phyloP scores from a whole-genome alignment of 2,888 invertebrate species.

The Barypeithes pellucidus region DNA sequence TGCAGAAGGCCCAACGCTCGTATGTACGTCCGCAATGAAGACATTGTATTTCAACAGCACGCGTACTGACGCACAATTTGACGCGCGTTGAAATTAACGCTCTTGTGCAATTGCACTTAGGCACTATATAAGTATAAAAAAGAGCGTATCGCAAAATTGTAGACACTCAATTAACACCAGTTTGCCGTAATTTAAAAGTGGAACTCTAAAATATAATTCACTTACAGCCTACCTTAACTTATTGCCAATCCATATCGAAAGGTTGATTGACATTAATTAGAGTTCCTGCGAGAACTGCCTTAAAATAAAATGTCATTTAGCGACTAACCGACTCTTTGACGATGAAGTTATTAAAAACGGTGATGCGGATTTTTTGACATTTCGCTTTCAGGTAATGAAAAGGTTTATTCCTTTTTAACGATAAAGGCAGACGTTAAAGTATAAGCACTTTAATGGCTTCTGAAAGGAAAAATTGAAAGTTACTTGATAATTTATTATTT shows the following conservation, averaged over 20 bases:
- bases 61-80: too few relatives aligned
- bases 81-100: too few relatives aligned
- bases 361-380: neutral
- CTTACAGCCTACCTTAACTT: neutral
- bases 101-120: too few relatives aligned
- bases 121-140: too few relatives aligned
- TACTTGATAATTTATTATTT: too few relatives aligned
- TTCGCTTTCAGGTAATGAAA: neutral
- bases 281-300: constrained; percentile 35
- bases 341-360: constrained; percentile 32
- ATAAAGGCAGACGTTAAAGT: neutral
- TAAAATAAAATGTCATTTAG: constrained; percentile 44
- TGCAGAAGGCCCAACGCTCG: too few relatives aligned
- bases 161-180: neutral
- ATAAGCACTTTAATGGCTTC: too few relatives aligned
- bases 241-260: constrained; percentile 10
- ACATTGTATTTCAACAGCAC: too few relatives aligned
- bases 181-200: neutral
- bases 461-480: too few relatives aligned
- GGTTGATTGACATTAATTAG: constrained; percentile 39
- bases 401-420: neutral
- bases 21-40: too few relatives aligned
- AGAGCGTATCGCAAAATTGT: too few relatives aligned
- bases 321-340: constrained; percentile 38
- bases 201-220: neutral